Conservation (phyloP, 2,888 invertebrate genomes). For the Plemyria rubiginata region DNA sequence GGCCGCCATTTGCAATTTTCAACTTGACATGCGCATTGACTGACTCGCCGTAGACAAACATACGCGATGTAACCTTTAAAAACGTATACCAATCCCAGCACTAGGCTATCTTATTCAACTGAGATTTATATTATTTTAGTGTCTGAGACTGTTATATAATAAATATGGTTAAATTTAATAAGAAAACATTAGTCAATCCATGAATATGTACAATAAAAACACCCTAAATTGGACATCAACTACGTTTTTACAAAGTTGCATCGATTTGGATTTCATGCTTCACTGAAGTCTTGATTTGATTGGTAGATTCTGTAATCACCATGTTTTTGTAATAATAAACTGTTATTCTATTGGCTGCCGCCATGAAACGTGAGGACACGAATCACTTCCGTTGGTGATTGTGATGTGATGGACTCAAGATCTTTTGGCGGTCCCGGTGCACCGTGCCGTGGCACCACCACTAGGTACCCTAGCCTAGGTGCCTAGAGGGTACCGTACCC, state of each 20-base stretch:
- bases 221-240: not conserved
- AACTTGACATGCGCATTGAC: slow-evolving; percentile 90
- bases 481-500: too few relatives aligned
- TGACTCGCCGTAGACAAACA: slow-evolving; percentile 80
- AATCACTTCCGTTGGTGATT: slow-evolving; percentile 67
- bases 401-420: slow-evolving; percentile 4
- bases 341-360: slow-evolving; percentile 70
- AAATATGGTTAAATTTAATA: not conserved
- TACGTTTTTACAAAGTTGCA: slow-evolving; percentile 62
- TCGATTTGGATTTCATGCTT: slow-evolving; percentile 68
- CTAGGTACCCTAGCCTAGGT: too few relatives aligned
- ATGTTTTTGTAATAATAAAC: slow-evolving; percentile 66
- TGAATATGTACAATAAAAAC: not conserved
- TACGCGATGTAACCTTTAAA: slow-evolving; percentile 67
- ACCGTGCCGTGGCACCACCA: too few relatives aligned
- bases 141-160: not conserved
- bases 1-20: slow-evolving; percentile 99
- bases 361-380: slow-evolving; percentile 74
- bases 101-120: not conserved
- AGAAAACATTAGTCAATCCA: not conserved
- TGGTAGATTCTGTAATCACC: slow-evolving; percentile 67
- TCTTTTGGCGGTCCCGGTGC: not conserved
- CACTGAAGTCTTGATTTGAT: slow-evolving; percentile 66
- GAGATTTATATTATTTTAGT: not conserved
- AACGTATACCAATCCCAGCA: slow-evolving; percentile 44